Evolutionary conservation across 2,888 invertebrate species (phyloP).

Genomic region (Rhorus exstirpatorius): DNA sequence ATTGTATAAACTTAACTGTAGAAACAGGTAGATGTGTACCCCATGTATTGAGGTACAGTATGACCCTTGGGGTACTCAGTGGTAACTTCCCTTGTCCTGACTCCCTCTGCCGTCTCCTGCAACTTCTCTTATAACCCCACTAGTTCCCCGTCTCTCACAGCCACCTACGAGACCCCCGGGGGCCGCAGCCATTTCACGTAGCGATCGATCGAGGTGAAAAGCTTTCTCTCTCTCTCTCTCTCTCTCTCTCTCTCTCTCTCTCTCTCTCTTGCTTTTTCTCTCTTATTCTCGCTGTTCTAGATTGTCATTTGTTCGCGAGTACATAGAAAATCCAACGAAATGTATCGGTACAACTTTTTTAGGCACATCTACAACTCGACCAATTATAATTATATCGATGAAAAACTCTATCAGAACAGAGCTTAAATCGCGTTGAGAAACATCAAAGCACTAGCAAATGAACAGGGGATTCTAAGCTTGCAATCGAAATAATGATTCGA

Average conservation of each 20-base stretch:
- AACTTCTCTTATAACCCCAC: conserved; percentile 14
- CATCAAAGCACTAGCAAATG: too few species aligned
- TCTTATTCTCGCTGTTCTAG: conserved; percentile 60
- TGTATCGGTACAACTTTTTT: not conserved
- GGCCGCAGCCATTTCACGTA: conserved; percentile 75
- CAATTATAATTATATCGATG: too few species aligned
- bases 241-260: conserved; percentile 56
- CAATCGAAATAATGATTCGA: too few species aligned
- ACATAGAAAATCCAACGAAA: not conserved
- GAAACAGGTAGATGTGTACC: not conserved
- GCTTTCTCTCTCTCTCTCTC: conserved; percentile 53
- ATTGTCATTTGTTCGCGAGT: conserved; percentile 50
- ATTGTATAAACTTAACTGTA: conserved; percentile 30
- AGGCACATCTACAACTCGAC: not conserved
- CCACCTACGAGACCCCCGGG: conserved; percentile 47
- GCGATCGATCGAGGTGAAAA: conserved; percentile 79
- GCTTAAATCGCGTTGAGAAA: too few species aligned
- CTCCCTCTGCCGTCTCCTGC: conserved; percentile 25
- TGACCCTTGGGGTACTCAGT: conserved; percentile 47
- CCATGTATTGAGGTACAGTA: conserved; percentile 28
- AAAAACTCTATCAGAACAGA: too few species aligned
- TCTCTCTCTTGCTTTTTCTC: conserved; percentile 32
- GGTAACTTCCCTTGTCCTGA: conserved; percentile 57
- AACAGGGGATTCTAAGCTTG: too few species aligned
- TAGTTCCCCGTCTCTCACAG: conserved; percentile 15